A percentile compares a stretch with the other conserved stretches of the same genome.
These are phyloP conservation scores for cat (Felis catus) DNA, from an alignment of 2,113 vertebrate genomes.

Conservation along the genomic window F.catus_Fca126_mat1.0 CM031416.1:124911501-124912000, in stretches of 20 bases:
- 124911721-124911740: slow-evolving; percentile 48
- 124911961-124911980: not conserved
- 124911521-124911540: not conserved
- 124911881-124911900: not conserved
- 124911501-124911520: not conserved
- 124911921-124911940: not conserved
- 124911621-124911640: slow-evolving; percentile 53
- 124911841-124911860: not conserved
- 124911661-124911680: not conserved
- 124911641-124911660: not conserved
- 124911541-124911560: slow-evolving; percentile 17
- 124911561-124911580: not conserved
- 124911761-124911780: not conserved
- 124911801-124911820: not conserved
- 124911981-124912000: not conserved
- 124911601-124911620: slow-evolving; percentile 18
- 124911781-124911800: slow-evolving; percentile 43
- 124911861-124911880: not conserved
- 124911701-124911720: slow-evolving; percentile 39
- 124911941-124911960: slow-evolving; percentile 4
- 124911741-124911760: not conserved
- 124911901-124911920: not conserved
- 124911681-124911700: slow-evolving; percentile 19
- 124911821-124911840: not conserved
- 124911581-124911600: not conserved